A percentile compares a stretch with the other conserved stretches of the same genome.
Conservation (phyloP, 1,140 invertebrate genomes). For the Ips nitidus region DNA sequence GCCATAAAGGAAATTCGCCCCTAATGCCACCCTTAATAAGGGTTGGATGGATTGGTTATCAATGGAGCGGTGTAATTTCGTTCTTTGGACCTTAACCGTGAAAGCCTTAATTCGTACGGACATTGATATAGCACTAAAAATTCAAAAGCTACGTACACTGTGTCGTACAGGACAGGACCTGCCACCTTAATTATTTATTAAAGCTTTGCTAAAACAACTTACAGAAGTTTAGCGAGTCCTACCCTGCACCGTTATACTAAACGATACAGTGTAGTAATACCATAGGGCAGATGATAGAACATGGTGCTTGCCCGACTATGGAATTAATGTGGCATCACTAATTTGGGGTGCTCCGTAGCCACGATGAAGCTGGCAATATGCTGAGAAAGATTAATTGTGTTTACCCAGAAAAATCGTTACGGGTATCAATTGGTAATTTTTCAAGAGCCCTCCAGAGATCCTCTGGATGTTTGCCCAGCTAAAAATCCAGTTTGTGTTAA, state of each 20-base stretch:
- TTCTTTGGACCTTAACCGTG: slow-evolving; percentile 43
- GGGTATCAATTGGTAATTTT: slow-evolving; percentile 43
- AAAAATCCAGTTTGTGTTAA: neutral
- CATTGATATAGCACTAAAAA: slow-evolving; percentile 43
- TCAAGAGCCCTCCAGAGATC: slow-evolving; percentile 31
- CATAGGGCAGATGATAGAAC: slow-evolving; percentile 48
- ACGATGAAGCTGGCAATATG: slow-evolving; percentile 46
- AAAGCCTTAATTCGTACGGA: slow-evolving; percentile 49
- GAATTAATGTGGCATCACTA: slow-evolving; percentile 52
- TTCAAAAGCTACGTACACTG: neutral
- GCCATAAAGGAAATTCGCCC: slow-evolving; percentile 36
- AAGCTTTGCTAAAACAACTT: neutral
- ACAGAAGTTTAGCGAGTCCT: slow-evolving; percentile 11
- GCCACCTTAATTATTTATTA: slow-evolving; percentile 6
- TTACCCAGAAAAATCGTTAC: slow-evolving; percentile 45
- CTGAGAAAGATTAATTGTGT: slow-evolving; percentile 49
- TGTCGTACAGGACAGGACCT: neutral
- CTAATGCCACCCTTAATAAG: slow-evolving; percentile 28
- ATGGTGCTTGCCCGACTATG: slow-evolving; percentile 50
- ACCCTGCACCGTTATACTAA: slow-evolving; percentile 15
- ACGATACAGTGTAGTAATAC: slow-evolving; percentile 10
- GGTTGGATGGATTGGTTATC: slow-evolving; percentile 19
- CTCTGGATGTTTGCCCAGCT: slow-evolving; percentile 32
- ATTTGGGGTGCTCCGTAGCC: slow-evolving; percentile 46
- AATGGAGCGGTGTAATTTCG: slow-evolving; percentile 46